Base-by-base conservation (phyloP, 2,797 vertebrate genomes). In the Anniella stebbinsi region DNA sequence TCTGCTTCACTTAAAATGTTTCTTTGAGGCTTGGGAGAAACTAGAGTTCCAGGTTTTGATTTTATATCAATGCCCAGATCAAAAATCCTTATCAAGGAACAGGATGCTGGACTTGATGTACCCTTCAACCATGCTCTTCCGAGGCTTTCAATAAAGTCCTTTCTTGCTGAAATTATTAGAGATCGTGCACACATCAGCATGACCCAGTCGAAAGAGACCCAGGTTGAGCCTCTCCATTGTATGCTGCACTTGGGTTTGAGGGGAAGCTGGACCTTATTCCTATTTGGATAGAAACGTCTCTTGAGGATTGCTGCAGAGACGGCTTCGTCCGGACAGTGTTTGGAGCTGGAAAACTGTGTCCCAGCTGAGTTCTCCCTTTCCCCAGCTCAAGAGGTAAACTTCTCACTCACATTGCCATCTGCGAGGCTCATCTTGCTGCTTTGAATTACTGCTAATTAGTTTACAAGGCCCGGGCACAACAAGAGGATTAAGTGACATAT, bases 371-470 rank as follows among this genome's bases (percentile, higher is more conserved):
- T 69, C n/a, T 23, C 23, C 48, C 45, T 3, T 57, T 36, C n/a
- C 12, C 15, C 25, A 17, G 48, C 23, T 11, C 23, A 54, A 83
- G 66, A 48, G 18, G 12, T 21, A 63, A n/a, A 66, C 51, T 41
- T 63, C 78, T 36, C 25, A 33, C 25, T 48, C 36, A 9, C 28
- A 1, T 12, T 25, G 33, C 80, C 45, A 87, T 80, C 60, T 51
- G 86, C 30, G 9, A 30, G 36, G 10, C 80, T 63, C 36, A 25
- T 38, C 36, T 33, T 73, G 51, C 78, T 82, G 80, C 51, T 45
- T 7, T 72, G 87, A 73, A 73, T 88, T 81, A 88, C 54, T 48
- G 54, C 87, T 84, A 84, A 83, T 75, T 84, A 89, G 87, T 84
- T 89, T 76, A 83, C 72, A 89, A 83, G 80, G 69, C 23, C 87